Percentiles rank a stretch among this genome's conserved stretches.
Evolutionary conservation across 2,888 invertebrate species (phyloP).

Genomic region (Endotricha flammealis): DNA sequence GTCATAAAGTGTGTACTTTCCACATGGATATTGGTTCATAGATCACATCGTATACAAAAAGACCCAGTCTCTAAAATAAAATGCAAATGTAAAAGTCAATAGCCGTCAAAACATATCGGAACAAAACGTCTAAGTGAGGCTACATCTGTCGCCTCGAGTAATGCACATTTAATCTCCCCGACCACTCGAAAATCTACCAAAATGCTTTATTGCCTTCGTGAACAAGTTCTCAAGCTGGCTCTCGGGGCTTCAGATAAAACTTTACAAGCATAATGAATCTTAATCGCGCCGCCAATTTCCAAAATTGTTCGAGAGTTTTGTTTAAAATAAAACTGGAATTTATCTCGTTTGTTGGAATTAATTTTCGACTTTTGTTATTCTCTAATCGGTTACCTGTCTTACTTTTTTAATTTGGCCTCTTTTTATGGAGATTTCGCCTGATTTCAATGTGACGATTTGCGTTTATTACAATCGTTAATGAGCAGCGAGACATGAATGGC

Average conservation of each 20-base stretch:
- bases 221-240: constrained; percentile 59
- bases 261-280: constrained; percentile 75
- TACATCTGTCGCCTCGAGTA: constrained; percentile 60
- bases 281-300: constrained; percentile 68
- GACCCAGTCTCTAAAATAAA: too few species aligned
- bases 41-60: too few species aligned
- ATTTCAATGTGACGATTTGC: too few species aligned
- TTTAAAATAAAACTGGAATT: constrained; percentile 68
- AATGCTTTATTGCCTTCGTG: constrained; percentile 72
- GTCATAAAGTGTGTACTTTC: too few species aligned
- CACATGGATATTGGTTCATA: too few species aligned
- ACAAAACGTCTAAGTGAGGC: constrained; percentile 27
- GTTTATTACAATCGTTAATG: too few species aligned
- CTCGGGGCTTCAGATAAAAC: constrained; percentile 62
- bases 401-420: constrained; percentile 44
- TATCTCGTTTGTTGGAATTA: constrained; percentile 57
- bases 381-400: constrained; percentile 64
- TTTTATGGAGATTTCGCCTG: constrained; percentile 20
- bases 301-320: constrained; percentile 68
- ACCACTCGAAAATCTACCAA: constrained; percentile 72
- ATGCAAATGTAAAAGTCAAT: constrained; percentile 22
- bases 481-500: too few species aligned
- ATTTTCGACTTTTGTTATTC: constrained; percentile 63
- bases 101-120: constrained; percentile 20
- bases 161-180: constrained; percentile 70